These are phyloP conservation scores for Calycopis cecrops DNA, from an alignment of 1,140 invertebrate species.

Conservation along the genomic window DNA sequence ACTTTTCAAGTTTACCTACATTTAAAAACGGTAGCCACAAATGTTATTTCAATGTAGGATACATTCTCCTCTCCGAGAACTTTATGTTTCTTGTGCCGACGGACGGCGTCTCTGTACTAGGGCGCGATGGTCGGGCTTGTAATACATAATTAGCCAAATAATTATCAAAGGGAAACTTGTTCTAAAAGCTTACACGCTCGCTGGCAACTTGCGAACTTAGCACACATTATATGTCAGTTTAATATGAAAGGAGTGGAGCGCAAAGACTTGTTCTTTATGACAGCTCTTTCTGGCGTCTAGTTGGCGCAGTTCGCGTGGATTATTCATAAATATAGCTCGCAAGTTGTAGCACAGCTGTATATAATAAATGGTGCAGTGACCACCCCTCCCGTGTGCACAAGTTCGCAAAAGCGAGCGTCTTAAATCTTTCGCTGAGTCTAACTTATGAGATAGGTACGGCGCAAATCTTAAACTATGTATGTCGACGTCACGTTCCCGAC, in stretches of 20 bases:
- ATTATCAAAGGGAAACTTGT: conserved; percentile 4
- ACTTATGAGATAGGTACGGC: conserved; percentile 1
- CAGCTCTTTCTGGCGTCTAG: background rate
- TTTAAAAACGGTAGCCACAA: too few relatives aligned
- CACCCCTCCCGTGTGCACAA: background rate
- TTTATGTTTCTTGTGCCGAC: too few relatives aligned
- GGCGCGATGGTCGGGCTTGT: background rate
- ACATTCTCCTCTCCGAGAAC: too few relatives aligned
- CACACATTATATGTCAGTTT: background rate
- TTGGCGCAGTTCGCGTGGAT: background rate
- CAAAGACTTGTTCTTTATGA: background rate
- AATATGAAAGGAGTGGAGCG: background rate
- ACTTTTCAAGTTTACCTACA: too few relatives aligned
- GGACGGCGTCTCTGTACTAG: background rate
- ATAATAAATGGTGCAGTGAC: conserved; percentile 5
- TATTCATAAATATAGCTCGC: conserved; percentile 4
- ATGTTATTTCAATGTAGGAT: too few relatives aligned
- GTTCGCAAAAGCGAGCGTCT: background rate
- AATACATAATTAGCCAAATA: conserved; percentile 8
- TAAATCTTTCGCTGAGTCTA: background rate
- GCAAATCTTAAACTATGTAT: background rate
- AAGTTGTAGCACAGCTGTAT: background rate
- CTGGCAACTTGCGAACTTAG: background rate
- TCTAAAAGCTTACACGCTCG: background rate
- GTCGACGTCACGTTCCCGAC: background rate